These are phyloP conservation scores for Fulmarus glacialis DNA, from an alignment of 2,113 vertebrate species.

Conservation along the genomic window DNA sequence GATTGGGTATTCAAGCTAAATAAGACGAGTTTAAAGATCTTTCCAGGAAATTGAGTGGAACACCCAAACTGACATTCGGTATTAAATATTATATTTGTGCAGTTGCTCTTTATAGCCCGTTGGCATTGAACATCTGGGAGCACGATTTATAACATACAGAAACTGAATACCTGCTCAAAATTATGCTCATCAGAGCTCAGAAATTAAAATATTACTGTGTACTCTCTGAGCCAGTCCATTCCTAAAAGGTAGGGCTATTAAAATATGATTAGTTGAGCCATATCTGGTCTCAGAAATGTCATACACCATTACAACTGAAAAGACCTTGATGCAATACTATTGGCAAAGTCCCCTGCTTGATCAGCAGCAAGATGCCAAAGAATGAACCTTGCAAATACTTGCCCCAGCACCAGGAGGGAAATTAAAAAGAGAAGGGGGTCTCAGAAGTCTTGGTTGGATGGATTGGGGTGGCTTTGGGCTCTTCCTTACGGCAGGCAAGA, in stretches of 20 bases:
- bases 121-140: constrained; percentile 78
- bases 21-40: constrained; percentile 77
- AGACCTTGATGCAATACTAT: constrained; percentile 46
- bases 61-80: constrained; percentile 80
- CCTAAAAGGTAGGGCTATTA: constrained; percentile 77
- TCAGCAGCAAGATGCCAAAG: constrained; percentile 34
- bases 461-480: background rate
- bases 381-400: constrained; percentile 7
- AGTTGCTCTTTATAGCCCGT: constrained; percentile 55
- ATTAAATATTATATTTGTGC: constrained; percentile 76
- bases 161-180: constrained; percentile 78
- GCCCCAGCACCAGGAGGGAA: background rate
- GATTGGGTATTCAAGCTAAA: constrained; percentile 75
- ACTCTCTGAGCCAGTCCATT: constrained; percentile 30
- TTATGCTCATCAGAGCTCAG: constrained; percentile 75
- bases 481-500: background rate
- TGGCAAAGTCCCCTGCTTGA: constrained; percentile 62
- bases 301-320: constrained; percentile 77
- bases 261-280: constrained; percentile 76
- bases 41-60: constrained; percentile 86
- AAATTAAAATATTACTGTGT: constrained; percentile 76
- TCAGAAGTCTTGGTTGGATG: background rate
- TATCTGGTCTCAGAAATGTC: constrained; percentile 78
- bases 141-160: constrained; percentile 58
- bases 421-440: background rate